Conservation (phyloP, 1,140 invertebrate species). For the Zaprionus tsacasi region DNA sequence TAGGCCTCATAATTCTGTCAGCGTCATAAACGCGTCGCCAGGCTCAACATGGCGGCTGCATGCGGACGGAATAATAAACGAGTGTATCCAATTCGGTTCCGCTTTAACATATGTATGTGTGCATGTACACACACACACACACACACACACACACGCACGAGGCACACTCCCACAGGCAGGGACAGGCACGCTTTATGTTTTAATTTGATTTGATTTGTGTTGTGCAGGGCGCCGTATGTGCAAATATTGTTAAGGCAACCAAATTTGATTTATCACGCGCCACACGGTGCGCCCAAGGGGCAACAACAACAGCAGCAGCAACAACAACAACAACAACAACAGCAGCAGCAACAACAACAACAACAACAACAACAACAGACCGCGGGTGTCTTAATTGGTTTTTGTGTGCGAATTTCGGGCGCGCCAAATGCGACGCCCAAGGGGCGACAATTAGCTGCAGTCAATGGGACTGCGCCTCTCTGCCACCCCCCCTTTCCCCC, state of each 20-base stretch:
- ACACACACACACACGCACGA: neutral
- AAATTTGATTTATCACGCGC: conserved; percentile 78
- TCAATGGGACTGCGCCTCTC: conserved; percentile 37
- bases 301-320: conserved; percentile 7
- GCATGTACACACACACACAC: conserved; percentile 13
- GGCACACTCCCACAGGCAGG: conserved; percentile 8
- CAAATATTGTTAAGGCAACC: conserved; percentile 81
- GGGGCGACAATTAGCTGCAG: conserved; percentile 72
- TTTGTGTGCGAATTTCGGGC: conserved; percentile 53
- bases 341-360: conserved; percentile 1
- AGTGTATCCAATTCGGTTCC: conserved; percentile 53
- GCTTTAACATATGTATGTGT: conserved; percentile 16
- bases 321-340: neutral
- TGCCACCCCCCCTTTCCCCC: neutral
- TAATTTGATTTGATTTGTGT: conserved; percentile 84
- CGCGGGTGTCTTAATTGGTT: conserved; percentile 73
- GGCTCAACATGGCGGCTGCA: conserved; percentile 77
- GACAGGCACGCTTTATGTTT: conserved; percentile 75
- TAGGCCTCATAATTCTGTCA: conserved; percentile 82
- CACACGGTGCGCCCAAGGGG: conserved; percentile 8
- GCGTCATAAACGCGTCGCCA: conserved; percentile 79
- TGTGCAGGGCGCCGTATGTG: conserved; percentile 72
- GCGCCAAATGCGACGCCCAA: conserved; percentile 35
- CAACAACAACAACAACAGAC: conserved; percentile 21
- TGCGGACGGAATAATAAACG: conserved; percentile 77